Evolutionary conservation across 2,888 invertebrate species (phyloP), one percentile per base, ranked within the genome.

Genomic region (Nemotelus nigrinus): DNA sequence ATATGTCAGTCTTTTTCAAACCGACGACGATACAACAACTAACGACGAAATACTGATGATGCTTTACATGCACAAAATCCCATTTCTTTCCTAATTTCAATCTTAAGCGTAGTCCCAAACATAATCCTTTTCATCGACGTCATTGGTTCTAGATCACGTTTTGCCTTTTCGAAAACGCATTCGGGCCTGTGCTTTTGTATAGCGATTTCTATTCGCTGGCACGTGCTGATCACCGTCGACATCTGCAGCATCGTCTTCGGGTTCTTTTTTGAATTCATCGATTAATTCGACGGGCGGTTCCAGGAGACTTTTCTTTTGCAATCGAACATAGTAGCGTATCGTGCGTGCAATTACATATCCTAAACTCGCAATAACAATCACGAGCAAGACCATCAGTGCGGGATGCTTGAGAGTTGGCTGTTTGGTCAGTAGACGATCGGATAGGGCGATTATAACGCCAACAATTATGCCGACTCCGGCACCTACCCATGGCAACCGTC

Each of bases 91-190:
- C 25, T 25, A 25, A 25, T 25, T 25, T 25, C 25, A 25, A 25
- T 25, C 25, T 25, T 25, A 25, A 25, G 25, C 25, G 25, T 25
- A 25, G 25, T 25, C 25, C 25, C 25, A 25, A 25, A 25, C 25
- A 25, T 25, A 25, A 25, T 25, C 25, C 25, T 25, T 25, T 25
- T 1, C 25, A 25, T 25, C 25, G 25, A 25, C 25, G 25, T 6
- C 41, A 55, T 74, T 41, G 47, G 47, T 39, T 48, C 10, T 41
- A 25, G 72, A 77, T 89, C 81, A 91, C 85, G 89, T 88, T 88
- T 92, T 93, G 80, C 93, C 93, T 86, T 93, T 93, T 85, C 92
- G 92, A 85, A 92, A 93, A 85, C 93, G 89, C 83, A 93, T 92
- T 81, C 93, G 88, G 8, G 93, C 93, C 86, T 93, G 93, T 3